Evolutionary conservation across 2,797 vertebrate genomes (phyloP).

Genomic region (Pyrocephalus nanus): DNA sequence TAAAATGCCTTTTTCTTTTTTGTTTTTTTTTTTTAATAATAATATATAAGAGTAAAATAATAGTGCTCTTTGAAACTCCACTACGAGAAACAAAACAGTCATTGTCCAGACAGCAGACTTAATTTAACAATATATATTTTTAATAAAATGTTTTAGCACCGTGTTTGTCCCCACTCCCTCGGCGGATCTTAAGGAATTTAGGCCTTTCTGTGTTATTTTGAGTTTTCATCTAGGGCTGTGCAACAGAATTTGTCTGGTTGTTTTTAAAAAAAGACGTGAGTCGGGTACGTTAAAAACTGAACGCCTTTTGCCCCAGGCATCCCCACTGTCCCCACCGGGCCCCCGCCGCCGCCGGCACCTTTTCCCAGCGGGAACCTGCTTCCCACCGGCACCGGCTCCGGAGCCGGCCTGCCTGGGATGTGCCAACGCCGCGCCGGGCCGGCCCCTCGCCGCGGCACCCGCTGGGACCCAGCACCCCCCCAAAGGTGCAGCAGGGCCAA

Average conservation of each 20-base stretch:
- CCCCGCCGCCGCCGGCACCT: neutral
- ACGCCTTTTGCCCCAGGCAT: slow-evolving; percentile 70
- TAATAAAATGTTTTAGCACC: slow-evolving; percentile 99
- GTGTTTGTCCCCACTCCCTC: slow-evolving; percentile 91
- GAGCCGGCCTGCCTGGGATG: neutral
- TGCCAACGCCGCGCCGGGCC: neutral
- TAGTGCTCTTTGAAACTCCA: slow-evolving; percentile 89
- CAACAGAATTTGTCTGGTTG: slow-evolving; percentile 74
- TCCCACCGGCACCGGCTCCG: neutral
- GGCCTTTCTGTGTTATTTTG: slow-evolving; percentile 57
- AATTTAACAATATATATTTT: slow-evolving; percentile 97
- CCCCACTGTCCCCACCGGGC: neutral
- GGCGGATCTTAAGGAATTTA: slow-evolving; percentile 80
- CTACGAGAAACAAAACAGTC: slow-evolving; percentile 95
- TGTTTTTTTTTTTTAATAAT: slow-evolving; percentile 81
- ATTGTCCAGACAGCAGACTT: slow-evolving; percentile 94
- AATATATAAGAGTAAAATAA: slow-evolving; percentile 99
- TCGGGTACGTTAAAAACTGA: slow-evolving; percentile 63
- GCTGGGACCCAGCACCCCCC: neutral
- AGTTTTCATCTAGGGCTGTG: slow-evolving; percentile 84
- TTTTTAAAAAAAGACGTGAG: slow-evolving; percentile 60
- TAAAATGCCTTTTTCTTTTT: slow-evolving; percentile 89
- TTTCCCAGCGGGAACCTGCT: neutral
- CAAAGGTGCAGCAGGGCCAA: neutral
- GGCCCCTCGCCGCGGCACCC: neutral